Base-by-base conservation (phyloP, 23 tunicate genomes). In the Halocynthia aurantium region DNA sequence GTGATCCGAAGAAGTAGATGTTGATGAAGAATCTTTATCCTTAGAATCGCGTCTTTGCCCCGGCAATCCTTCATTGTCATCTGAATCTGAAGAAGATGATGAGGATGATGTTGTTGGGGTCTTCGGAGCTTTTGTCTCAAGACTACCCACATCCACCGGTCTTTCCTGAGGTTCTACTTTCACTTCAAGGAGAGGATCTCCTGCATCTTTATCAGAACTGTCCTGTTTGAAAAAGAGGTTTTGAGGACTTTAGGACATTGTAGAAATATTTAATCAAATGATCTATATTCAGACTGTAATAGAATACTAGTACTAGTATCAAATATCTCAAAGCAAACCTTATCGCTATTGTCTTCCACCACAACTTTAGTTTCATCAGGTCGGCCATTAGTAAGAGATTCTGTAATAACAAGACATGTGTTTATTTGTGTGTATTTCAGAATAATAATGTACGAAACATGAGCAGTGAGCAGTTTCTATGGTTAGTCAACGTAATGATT, bases 151-250 rank as follows among this genome's bases (percentile, higher is more conserved):
- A 65, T 65, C 70, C 15, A 65, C 70, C 10, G 70, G 49, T 20
- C 70, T 40, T 65, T 65, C 70, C 31, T 49, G 15, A 1, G 70
- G 70, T 6, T 65, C 70, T 15, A 65, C 70, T 15, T 65, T 65
- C 31, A 65, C 70, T 65, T 65, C 70, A 20, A 20, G 10, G 5
- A 65, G 31, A 31, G 44, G 44, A 31, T 31, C 44, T 31, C 44
- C 44, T 31, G 44, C 44, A 31, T 31, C 44, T 31, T 31, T 31
- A 31, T 31, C 44, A 31, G 44, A 31, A 31, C 44, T 31, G 44
- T 31, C 44, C 44, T 31, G 44, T 31, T 31, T 31, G 44, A 31
- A 31, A 31, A 31, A 31, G 44, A 31, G 44, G 44, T 31, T 31
- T n/a, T 31, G 4, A 31, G 44, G 44, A 31, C 44, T 31, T 31